Percentiles rank a stretch among this genome's conserved stretches.
These are phyloP conservation scores for Pungitius pungitius DNA, from an alignment of 2,113 vertebrate genomes.

Conservation along the genomic window DNA sequence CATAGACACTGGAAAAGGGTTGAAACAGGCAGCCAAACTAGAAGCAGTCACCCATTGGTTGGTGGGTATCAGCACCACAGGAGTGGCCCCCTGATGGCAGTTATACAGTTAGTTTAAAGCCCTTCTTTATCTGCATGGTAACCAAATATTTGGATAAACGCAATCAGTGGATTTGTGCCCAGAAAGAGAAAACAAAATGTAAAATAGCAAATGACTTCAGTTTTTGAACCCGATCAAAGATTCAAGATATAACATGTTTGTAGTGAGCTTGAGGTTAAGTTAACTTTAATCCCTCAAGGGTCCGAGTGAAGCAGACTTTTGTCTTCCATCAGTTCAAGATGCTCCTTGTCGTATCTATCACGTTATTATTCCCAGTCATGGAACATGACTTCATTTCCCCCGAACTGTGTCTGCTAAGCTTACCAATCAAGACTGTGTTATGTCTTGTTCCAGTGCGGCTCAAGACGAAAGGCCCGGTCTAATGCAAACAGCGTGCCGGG, in stretches of 20 bases:
- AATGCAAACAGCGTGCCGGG: conserved; percentile 56
- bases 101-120: neutral
- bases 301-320: conserved; percentile 22
- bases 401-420: conserved; percentile 35
- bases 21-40: neutral
- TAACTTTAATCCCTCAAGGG: conserved; percentile 3
- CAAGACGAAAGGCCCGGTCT: conserved; percentile 49
- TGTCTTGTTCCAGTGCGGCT: conserved; percentile 37
- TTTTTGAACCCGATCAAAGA: neutral
- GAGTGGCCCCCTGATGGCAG: neutral
- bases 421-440: conserved; percentile 51
- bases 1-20: neutral
- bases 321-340: conserved; percentile 35
- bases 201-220: neutral
- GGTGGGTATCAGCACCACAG: neutral
- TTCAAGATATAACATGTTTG: neutral
- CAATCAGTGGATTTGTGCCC: neutral
- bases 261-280: neutral
- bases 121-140: neutral
- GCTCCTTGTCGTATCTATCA: conserved; percentile 20
- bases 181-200: neutral
- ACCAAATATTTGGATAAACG: neutral
- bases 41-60: neutral
- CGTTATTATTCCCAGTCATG: conserved; percentile 35
- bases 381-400: conserved; percentile 58